Percentiles rank a stretch among this genome's conserved stretches.
Conservation (phyloP, 1,140 invertebrate genomes). For the Hormaphis cornu region DNA sequence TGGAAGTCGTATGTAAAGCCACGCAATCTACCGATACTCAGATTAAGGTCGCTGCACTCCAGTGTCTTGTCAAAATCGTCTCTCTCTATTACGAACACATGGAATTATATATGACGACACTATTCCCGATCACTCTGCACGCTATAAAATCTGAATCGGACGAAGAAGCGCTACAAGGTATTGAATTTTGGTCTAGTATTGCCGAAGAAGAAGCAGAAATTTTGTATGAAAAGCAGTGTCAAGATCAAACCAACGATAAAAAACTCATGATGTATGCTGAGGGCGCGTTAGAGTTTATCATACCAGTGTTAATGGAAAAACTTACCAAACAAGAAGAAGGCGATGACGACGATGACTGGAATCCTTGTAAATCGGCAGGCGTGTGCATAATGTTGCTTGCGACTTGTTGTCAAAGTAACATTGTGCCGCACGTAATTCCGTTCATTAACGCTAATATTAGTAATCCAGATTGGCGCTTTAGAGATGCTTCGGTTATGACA, state of each 20-base stretch:
- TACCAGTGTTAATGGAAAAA: conserved; percentile 87
- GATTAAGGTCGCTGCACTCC: conserved; percentile 88
- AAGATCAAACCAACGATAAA: neutral
- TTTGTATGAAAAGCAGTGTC: conserved; percentile 66
- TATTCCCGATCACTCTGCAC: conserved; percentile 79
- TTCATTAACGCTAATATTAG: conserved; percentile 95
- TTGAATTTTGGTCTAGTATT: conserved; percentile 99
- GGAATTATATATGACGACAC: conserved; percentile 90
- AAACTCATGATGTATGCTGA: conserved; percentile 66
- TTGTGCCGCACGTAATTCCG: conserved; percentile 91
- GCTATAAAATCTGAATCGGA: conserved; percentile 96
- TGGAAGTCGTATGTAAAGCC: conserved; percentile 96
- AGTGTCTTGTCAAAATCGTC: conserved; percentile 98
- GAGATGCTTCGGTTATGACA: conserved; percentile 97
- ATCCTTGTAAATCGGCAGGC: conserved; percentile 96
- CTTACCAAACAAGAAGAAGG: conserved; percentile 88
- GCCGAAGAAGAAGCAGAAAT: conserved; percentile 98
- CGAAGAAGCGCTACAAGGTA: conserved; percentile 94
- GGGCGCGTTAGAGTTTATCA: conserved; percentile 88
- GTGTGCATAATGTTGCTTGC: conserved; percentile 98
- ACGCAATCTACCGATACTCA: conserved; percentile 76
- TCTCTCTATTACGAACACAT: conserved; percentile 98
- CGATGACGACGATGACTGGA: conserved; percentile 99
- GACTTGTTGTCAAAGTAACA: conserved; percentile 93
- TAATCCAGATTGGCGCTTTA: conserved; percentile 83